A percentile compares a stretch with the other conserved stretches of the same genome.
These are phyloP conservation scores for Moxostoma hubbsi DNA, from an alignment of 2,797 vertebrate species.

Conservation along the genomic window DNA sequence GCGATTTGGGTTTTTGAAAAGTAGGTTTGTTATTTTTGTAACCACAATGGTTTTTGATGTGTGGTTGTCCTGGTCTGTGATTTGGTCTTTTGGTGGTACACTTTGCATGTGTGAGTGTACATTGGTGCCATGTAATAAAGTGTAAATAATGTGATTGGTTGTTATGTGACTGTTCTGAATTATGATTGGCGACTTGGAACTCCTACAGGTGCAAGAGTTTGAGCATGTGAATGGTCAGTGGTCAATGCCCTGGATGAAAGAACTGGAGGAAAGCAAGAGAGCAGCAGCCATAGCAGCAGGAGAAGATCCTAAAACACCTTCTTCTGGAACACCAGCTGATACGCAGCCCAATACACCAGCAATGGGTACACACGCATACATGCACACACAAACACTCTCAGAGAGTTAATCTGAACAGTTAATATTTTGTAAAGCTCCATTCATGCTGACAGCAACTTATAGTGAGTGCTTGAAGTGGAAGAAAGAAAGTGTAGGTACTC, in stretches of 20 bases:
- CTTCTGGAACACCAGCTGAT: constrained; percentile 85
- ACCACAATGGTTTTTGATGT: too few species aligned
- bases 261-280: constrained; percentile 92
- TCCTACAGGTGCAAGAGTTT: constrained; percentile 92
- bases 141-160: not conserved
- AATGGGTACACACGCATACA: constrained; percentile 38
- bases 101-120: not conserved
- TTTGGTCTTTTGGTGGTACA: not conserved
- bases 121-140: not conserved
- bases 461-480: too few species aligned
- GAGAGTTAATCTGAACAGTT: not conserved
- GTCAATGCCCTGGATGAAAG: constrained; percentile 97
- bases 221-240: constrained; percentile 97
- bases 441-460: too few species aligned
- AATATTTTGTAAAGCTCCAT: too few species aligned
- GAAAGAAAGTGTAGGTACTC: too few species aligned
- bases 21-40: too few species aligned
- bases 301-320: constrained; percentile 91
- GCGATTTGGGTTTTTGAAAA: too few species aligned
- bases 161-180: not conserved
- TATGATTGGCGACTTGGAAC: constrained; percentile 22
- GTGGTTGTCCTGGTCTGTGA: not conserved
- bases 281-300: constrained; percentile 82
- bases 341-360: constrained; percentile 61
- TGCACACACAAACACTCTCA: too few species aligned